Base-by-base conservation (phyloP, 2,113 vertebrate genomes). In the Plectropomus leopardus region DNA sequence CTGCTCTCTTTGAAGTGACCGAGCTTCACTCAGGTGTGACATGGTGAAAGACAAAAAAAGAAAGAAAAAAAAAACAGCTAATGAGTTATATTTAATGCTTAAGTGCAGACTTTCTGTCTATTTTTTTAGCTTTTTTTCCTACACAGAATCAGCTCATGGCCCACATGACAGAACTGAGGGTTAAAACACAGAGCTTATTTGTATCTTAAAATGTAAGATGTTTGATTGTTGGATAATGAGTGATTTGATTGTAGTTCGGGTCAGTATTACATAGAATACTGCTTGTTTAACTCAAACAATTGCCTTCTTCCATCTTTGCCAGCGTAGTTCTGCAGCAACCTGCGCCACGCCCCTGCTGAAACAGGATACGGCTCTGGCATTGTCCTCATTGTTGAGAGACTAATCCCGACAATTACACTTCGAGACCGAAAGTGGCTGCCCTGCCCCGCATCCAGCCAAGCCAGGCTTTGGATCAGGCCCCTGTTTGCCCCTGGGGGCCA, bases 321-420 rank as follows among this genome's bases (percentile, higher is more conserved):
- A 64, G 7, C 58, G 74, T 55, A 82, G 85, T 79, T 80, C 48
- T 64, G 76, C 80, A 59, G 81, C 59, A 70, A 70, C 72, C 86
- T 45, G 69, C 28, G 83, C 86, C 90, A 92, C 86, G 82, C 90
- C 92, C 88, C 88, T 89, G 30, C 80, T 86, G 91, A 92, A 94
- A 92, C 87, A 82, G 88, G 91, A 94, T 88, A 83, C n/a, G 54
- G 77, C 65, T 83, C 76, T 88, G 89, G 82, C 86, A 84, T 94
- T 93, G 89, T 92, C 74, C 83, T 91, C 86, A 90, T 94, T 94
- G 93, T 94, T 86, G 85, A 92, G 79, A 80, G 88, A 68, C 86
- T 93, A 93, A 92, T 94, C 91, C 89, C 65, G 45, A 93, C 92
- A 93, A 93, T 94, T 94, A 91, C 88, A 93, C 88, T 82, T 86